These are phyloP conservation scores for Chaetodon trifasciatus DNA, from an alignment of 2,797 vertebrate species.

Conservation along the genomic window DNA sequence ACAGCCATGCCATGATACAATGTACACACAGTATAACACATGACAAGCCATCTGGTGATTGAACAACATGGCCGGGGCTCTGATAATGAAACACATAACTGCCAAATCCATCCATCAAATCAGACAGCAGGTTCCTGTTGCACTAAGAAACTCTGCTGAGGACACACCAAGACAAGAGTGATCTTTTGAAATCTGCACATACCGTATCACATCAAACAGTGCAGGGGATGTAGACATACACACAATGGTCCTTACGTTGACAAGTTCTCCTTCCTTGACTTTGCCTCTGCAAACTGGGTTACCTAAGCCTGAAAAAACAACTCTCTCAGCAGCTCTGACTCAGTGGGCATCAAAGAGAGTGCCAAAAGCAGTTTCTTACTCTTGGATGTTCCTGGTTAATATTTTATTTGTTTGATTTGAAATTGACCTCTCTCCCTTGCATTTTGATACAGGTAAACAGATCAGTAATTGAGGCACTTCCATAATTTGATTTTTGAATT, in stretches of 20 bases:
- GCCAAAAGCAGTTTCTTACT: slow-evolving; percentile 75
- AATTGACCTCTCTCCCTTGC: slow-evolving; percentile 61
- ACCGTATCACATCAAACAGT: slow-evolving; percentile 32
- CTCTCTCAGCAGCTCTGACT: slow-evolving; percentile 63
- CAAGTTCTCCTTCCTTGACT: slow-evolving; percentile 69
- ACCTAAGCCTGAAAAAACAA: slow-evolving; percentile 57
- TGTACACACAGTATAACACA: slow-evolving; percentile 20
- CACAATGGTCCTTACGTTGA: slow-evolving; percentile 38
- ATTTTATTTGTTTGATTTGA: slow-evolving; percentile 79
- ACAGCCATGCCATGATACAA: slow-evolving; percentile 8
- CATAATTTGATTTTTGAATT: slow-evolving; percentile 19
- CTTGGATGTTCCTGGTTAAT: slow-evolving; percentile 73
- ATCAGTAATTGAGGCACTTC: slow-evolving; percentile 46
- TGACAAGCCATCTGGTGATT: slow-evolving; percentile 46
- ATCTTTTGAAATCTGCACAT: slow-evolving; percentile 29
- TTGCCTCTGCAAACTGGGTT: slow-evolving; percentile 72
- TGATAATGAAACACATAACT: slow-evolving; percentile 41
- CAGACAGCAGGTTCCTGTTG: slow-evolving; percentile 34
- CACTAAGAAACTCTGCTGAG: slow-evolving; percentile 18
- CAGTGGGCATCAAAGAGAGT: slow-evolving; percentile 74
- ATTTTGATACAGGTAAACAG: slow-evolving; percentile 69
- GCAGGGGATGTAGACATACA: slow-evolving; percentile 11
- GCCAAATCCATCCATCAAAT: slow-evolving; percentile 56
- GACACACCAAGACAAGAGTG: slow-evolving; percentile 11
- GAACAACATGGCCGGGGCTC: slow-evolving; percentile 12